Evolutionary conservation across 2,888 invertebrate species (phyloP).

Genomic region (Diachrysia chrysitis): DNA sequence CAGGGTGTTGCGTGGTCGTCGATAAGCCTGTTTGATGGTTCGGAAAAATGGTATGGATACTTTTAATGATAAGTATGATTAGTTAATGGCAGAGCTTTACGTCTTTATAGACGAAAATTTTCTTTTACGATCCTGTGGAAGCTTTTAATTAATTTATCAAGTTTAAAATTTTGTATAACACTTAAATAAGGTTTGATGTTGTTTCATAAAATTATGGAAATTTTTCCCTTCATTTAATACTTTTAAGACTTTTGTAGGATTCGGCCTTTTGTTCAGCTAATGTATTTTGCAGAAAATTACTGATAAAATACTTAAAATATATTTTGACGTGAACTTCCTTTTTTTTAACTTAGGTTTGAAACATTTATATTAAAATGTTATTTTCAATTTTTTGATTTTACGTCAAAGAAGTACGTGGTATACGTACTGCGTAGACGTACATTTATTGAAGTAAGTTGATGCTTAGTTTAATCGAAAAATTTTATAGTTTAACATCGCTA

Average conservation of each 20-base stretch:
- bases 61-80: constrained; percentile 69
- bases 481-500: too few relatives aligned
- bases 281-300: constrained; percentile 19
- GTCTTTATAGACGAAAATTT: constrained; percentile 60
- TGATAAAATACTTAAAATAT: constrained; percentile 15
- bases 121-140: constrained; percentile 50
- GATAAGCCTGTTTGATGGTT: constrained; percentile 77
- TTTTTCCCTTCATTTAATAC: constrained; percentile 26
- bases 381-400: not conserved
- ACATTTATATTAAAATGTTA: too few relatives aligned
- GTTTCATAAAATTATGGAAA: constrained; percentile 46
- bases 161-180: constrained; percentile 35
- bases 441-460: too few relatives aligned
- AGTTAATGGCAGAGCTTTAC: constrained; percentile 65
- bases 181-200: constrained; percentile 42
- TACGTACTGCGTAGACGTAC: too few relatives aligned
- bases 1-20: constrained; percentile 61
- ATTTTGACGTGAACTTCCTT: constrained; percentile 8
- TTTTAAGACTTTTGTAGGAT: constrained; percentile 19
- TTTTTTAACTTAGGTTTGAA: too few relatives aligned
- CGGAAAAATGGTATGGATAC: constrained; percentile 83
- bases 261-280: constrained; percentile 25
- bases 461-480: too few relatives aligned
- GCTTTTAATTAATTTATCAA: constrained; percentile 52
- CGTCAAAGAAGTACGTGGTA: not conserved